phyloP scores from a whole-genome alignment of 2,888 invertebrate species.

The Hetaerina titia region DNA sequence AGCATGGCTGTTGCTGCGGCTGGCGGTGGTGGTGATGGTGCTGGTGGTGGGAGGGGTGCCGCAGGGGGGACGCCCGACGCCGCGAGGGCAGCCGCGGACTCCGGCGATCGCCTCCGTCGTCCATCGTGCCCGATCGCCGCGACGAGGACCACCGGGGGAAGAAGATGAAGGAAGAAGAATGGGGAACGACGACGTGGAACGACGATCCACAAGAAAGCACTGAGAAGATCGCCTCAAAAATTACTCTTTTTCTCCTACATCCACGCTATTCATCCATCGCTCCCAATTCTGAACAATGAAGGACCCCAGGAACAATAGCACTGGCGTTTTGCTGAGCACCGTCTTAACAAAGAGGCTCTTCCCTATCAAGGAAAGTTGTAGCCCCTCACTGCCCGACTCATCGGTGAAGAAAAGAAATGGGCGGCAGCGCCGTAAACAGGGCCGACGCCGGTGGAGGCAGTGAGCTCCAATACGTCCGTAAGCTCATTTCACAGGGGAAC shows the following conservation, averaged over 20 bases:
- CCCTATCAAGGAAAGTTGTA: background rate
- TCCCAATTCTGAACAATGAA: too few species aligned
- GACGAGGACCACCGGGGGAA: background rate
- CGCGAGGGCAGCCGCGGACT: constrained; percentile 48
- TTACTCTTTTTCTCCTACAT: background rate
- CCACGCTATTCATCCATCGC: background rate
- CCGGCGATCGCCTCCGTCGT: constrained; percentile 42
- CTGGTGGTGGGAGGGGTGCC: constrained; percentile 74
- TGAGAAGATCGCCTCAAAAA: background rate
- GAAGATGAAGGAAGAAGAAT: background rate
- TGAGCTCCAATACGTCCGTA: background rate
- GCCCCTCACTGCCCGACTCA: background rate
- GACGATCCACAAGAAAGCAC: background rate
- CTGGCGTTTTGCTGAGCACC: too few species aligned
- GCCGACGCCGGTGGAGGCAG: background rate
- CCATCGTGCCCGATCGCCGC: background rate
- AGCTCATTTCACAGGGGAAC: background rate
- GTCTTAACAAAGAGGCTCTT: background rate
- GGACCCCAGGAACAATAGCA: too few species aligned
- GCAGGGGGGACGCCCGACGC: constrained; percentile 68
- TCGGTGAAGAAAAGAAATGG: background rate
- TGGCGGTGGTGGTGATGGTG: constrained; percentile 74
- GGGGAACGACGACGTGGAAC: background rate
- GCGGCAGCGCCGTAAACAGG: background rate
- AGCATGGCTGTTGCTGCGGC: constrained; percentile 75